phyloP scores from a whole-genome alignment of 2,113 vertebrate genomes.

The Halcyon senegalensis region DNA sequence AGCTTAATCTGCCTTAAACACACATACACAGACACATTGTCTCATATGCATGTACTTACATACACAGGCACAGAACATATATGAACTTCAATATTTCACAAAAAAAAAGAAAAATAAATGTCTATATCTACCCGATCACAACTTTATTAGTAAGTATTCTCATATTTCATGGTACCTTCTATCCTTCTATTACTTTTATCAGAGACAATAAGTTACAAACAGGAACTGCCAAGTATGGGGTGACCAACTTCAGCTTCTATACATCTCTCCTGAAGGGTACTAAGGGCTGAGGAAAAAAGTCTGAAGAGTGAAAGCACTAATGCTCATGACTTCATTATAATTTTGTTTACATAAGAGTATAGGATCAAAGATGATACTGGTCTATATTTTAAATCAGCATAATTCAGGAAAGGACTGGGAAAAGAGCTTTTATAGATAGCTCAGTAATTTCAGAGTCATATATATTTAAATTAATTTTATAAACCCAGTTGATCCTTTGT shows the following conservation, averaged over 20 bases:
- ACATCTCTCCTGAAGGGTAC: neutral
- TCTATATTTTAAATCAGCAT: neutral
- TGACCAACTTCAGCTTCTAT: neutral
- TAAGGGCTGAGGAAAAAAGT: neutral
- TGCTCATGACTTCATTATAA: neutral
- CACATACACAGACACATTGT: neutral
- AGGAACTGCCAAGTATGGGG: neutral
- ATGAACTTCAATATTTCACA: neutral
- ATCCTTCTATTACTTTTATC: neutral
- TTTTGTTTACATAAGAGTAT: neutral
- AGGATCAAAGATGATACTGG: neutral
- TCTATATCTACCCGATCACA: neutral
- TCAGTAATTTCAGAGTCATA: neutral
- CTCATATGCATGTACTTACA: neutral
- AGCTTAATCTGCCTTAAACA: neutral
- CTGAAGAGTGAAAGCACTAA: neutral
- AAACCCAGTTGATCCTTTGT: neutral
- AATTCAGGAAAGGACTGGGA: neutral
- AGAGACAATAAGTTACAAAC: neutral
- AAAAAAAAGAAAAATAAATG: neutral
- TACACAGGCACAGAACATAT: neutral
- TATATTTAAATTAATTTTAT: neutral
- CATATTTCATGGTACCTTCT: neutral
- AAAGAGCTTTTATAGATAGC: neutral
- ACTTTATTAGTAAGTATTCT: neutral